A percentile compares a stretch with the other conserved stretches of the same genome.
Evolutionary conservation across 2,797 vertebrate genomes (phyloP).

Genomic region (Coregonus sp.): DNA sequence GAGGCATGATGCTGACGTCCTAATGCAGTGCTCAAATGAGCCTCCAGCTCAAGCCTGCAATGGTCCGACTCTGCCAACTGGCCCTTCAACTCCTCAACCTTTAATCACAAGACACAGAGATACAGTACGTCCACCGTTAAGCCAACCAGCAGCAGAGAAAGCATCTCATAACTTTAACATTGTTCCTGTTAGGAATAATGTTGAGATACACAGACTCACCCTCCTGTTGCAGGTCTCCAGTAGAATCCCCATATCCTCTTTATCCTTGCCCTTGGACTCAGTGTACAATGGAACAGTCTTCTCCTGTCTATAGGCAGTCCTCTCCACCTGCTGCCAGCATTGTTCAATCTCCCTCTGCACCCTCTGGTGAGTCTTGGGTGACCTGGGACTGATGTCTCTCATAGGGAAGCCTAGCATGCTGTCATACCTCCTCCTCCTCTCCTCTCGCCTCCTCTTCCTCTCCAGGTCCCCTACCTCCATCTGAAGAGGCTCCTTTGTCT

Average conservation of each 20-base stretch:
- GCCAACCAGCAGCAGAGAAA: neutral
- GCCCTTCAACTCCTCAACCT: constrained; percentile 69
- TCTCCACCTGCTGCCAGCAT: constrained; percentile 74
- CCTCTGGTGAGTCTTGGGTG: constrained; percentile 32
- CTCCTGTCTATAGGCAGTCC: constrained; percentile 47
- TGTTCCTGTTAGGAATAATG: neutral
- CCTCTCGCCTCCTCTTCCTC: constrained; percentile 61
- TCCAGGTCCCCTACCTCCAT: constrained; percentile 51
- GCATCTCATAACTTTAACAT: neutral
- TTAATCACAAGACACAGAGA: constrained; percentile 24
- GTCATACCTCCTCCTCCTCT: constrained; percentile 68
- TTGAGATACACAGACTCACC: constrained; percentile 48
- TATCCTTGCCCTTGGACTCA: constrained; percentile 24
- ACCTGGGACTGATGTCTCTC: neutral
- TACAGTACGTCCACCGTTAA: constrained; percentile 1
- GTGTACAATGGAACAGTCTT: constrained; percentile 46
- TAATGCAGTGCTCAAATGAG: constrained; percentile 41
- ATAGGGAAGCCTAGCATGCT: constrained; percentile 60
- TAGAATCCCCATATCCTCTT: constrained; percentile 45
- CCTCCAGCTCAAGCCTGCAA: constrained; percentile 50
- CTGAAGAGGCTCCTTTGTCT: neutral
- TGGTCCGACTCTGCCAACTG: constrained; percentile 61
- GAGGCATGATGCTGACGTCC: constrained; percentile 39
- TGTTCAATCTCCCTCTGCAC: constrained; percentile 66
- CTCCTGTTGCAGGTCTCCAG: constrained; percentile 52